Conservation (phyloP, 2,113 vertebrate species). For the Pantherophis guttatus region DNA sequence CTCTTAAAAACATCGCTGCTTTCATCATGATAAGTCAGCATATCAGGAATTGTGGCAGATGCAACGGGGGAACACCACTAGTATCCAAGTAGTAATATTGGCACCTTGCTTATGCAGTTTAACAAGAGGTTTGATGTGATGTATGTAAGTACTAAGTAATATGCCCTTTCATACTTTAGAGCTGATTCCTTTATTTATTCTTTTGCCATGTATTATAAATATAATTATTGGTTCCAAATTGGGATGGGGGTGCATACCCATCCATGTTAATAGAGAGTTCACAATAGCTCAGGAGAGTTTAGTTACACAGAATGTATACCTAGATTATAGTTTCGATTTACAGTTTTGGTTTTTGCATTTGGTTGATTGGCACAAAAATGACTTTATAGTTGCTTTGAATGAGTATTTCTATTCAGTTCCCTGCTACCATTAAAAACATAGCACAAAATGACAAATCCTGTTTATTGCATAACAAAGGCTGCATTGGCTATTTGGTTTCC, state of each 20-base stretch:
- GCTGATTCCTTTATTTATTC: neutral
- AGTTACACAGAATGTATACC: neutral
- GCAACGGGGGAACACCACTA: neutral
- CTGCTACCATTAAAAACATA: neutral
- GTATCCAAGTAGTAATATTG: neutral
- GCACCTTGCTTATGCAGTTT: neutral
- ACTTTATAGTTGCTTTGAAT: neutral
- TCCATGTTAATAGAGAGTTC: neutral
- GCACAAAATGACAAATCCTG: neutral
- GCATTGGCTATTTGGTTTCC: neutral
- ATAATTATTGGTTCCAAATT: neutral
- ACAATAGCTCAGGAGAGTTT: neutral
- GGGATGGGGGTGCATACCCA: neutral
- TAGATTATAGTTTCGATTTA: neutral
- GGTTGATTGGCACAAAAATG: neutral
- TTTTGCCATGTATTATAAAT: neutral
- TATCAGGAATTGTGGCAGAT: neutral
- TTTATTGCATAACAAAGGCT: neutral
- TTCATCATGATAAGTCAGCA: neutral
- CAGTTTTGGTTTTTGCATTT: neutral
- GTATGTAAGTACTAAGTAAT: neutral
- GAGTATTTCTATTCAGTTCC: neutral
- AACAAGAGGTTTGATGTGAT: neutral
- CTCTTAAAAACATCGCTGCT: neutral
- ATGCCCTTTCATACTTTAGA: neutral